These are phyloP conservation scores for Cuculus canorus DNA, from an alignment of 2,797 vertebrate species.

Conservation along the genomic window DNA sequence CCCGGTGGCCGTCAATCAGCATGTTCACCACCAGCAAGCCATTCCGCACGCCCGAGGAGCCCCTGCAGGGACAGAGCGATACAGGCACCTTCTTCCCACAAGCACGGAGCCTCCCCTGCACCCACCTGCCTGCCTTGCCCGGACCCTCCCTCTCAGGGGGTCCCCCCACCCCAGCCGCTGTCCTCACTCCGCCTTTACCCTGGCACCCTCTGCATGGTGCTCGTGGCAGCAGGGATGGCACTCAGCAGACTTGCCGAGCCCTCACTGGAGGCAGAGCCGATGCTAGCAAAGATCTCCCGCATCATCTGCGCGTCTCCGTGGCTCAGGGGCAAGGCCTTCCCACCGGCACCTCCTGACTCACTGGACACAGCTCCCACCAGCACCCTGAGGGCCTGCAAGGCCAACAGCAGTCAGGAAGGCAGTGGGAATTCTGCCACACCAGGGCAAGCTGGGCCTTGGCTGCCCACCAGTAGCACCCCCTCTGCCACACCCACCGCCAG, in stretches of 20 bases:
- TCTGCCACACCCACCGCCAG: constrained; percentile 82
- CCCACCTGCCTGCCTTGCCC: not conserved
- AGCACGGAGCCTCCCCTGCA: not conserved
- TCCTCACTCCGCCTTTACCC: constrained; percentile 75
- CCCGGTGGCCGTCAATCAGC: constrained; percentile 87
- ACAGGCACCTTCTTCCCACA: fast-evolving
- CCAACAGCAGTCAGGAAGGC: not conserved
- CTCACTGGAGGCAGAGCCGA: constrained; percentile 85
- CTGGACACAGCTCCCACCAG: constrained; percentile 86
- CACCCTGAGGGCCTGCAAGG: constrained; percentile 86
- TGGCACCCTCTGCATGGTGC: constrained; percentile 83
- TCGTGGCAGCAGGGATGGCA: constrained; percentile 84
- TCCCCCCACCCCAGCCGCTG: fast-evolving
- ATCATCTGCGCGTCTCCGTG: constrained; percentile 86
- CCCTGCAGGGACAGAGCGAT: constrained; percentile 71
- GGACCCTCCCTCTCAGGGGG: fast-evolving
- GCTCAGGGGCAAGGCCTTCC: constrained; percentile 72
- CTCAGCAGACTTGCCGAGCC: constrained; percentile 83
- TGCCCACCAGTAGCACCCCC: fast-evolving
- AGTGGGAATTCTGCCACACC: fast-evolving
- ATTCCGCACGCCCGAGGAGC: constrained; percentile 83
- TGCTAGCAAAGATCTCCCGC: constrained; percentile 73
- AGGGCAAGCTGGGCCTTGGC: not conserved
- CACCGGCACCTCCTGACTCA: constrained; percentile 73
- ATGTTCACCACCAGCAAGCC: constrained; percentile 88